A percentile compares a stretch with the other conserved stretches of the same genome.
Evolutionary conservation across 2,113 vertebrate species (phyloP).

Genomic region (Notothenia rossii): DNA sequence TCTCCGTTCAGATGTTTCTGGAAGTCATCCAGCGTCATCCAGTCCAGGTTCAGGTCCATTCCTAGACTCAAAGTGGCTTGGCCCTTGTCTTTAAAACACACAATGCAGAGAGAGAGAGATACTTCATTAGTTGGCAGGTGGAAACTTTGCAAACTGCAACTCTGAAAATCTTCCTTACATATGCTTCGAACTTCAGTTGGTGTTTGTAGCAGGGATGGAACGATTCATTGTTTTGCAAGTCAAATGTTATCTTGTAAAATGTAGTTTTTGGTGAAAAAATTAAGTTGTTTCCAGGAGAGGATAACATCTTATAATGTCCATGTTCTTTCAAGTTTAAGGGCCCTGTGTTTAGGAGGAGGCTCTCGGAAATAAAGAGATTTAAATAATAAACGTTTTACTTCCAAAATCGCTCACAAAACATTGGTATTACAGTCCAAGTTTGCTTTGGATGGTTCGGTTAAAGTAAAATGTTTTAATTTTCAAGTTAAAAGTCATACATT

Average conservation of each 20-base stretch:
- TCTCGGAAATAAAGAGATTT: neutral
- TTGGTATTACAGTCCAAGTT: too few relatives aligned
- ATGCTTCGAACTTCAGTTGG: neutral
- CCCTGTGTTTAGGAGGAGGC: too few relatives aligned
- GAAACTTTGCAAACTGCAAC: neutral
- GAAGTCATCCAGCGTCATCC: slow-evolving; percentile 96
- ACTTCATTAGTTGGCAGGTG: neutral
- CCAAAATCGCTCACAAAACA: too few relatives aligned
- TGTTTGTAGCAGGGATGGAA: neutral
- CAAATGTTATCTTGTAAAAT: too few relatives aligned
- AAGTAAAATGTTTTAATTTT: too few relatives aligned
- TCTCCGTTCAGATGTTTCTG: slow-evolving; percentile 95
- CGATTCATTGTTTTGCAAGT: too few relatives aligned
- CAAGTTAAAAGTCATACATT: too few relatives aligned
- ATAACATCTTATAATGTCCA: too few relatives aligned
- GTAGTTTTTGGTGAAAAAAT: too few relatives aligned
- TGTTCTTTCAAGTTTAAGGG: too few relatives aligned
- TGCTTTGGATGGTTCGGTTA: too few relatives aligned
- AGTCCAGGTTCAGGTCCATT: slow-evolving; percentile 95
- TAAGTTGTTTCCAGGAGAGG: too few relatives aligned
- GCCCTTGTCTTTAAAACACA: slow-evolving; percentile 71
- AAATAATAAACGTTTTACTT: neutral
- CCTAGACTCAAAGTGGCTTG: slow-evolving; percentile 89
- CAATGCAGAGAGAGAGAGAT: neutral
- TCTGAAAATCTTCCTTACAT: neutral